Evolutionary conservation across 64 coral and sea anemone species (phyloP).

Genomic region (Montipora efflorescens): DNA sequence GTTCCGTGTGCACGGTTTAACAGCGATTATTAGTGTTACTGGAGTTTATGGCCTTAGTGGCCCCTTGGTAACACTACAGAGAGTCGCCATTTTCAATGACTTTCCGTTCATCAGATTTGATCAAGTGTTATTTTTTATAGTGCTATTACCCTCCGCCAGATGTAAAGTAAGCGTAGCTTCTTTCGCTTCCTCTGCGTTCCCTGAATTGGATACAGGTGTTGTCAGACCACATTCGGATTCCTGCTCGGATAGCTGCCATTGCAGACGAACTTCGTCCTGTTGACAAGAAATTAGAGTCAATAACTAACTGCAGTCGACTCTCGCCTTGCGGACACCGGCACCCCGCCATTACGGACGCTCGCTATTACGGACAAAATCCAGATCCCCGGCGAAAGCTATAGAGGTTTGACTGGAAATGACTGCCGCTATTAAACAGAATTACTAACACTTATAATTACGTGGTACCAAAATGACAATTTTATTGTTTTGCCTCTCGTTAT

Average conservation of each 20-base stretch:
- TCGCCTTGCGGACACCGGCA: too few species aligned
- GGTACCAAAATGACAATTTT: too few species aligned
- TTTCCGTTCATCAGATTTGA: background rate
- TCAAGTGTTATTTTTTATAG: background rate
- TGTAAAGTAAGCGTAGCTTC: conserved; percentile 38
- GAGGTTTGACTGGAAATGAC: too few species aligned
- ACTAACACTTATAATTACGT: too few species aligned
- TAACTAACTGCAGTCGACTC: too few species aligned
- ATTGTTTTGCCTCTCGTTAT: too few species aligned
- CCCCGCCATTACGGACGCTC: too few species aligned
- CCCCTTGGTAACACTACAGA: background rate
- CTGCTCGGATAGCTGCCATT: conserved; percentile 64
- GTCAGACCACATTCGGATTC: conserved; percentile 73
- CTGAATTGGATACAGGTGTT: conserved; percentile 69
- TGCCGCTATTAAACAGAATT: too few species aligned
- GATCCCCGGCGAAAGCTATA: too few species aligned
- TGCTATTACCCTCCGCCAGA: conserved; percentile 43
- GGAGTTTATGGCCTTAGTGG: background rate
- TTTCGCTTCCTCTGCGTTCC: conserved; percentile 4
- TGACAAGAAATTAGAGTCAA: background rate
- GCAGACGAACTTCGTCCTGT: conserved; percentile 41
- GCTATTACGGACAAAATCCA: too few species aligned
- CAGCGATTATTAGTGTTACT: too few species aligned
- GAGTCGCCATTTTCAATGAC: background rate
- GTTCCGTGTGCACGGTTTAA: too few species aligned